Percentiles rank a stretch among this genome's conserved stretches.
Evolutionary conservation across 1,140 invertebrate genomes (phyloP).

Genomic region (Cataglyphis hispanica): DNA sequence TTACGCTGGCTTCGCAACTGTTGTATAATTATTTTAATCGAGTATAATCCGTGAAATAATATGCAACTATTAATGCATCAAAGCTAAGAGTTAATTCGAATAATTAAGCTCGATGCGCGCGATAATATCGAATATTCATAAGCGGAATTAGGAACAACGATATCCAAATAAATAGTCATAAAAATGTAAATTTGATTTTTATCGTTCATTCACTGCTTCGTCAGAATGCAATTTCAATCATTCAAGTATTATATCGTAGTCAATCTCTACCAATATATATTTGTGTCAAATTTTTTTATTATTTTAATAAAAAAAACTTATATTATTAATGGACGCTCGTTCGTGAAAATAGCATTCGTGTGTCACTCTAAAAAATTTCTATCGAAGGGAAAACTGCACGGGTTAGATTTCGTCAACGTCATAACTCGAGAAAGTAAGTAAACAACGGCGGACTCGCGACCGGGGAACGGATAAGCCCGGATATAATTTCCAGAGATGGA

Average conservation of each 20-base stretch:
- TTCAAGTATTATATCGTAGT: background rate
- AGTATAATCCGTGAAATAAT: conserved; percentile 51
- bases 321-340: conserved; percentile 7
- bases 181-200: conserved; percentile 37
- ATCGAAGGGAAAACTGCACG: background rate
- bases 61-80: conserved; percentile 55
- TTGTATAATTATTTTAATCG: conserved; percentile 56
- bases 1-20: conserved; percentile 15
- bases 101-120: conserved; percentile 53
- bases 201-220: background rate
- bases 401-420: background rate
- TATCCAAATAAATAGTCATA: conserved; percentile 39
- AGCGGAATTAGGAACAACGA: conserved; percentile 26
- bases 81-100: conserved; percentile 59
- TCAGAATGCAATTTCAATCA: background rate
- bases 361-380: conserved; percentile 10
- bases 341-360: background rate
- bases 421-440: conserved; percentile 52
- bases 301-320: background rate
- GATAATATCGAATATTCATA: conserved; percentile 45
- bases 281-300: background rate
- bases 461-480: conserved; percentile 47
- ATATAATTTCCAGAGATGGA: conserved; percentile 70
- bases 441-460: conserved; percentile 53
- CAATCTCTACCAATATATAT: conserved; percentile 2